Conservation (phyloP, 2,888 invertebrate species). For the Megaustenia siamemsis region DNA sequence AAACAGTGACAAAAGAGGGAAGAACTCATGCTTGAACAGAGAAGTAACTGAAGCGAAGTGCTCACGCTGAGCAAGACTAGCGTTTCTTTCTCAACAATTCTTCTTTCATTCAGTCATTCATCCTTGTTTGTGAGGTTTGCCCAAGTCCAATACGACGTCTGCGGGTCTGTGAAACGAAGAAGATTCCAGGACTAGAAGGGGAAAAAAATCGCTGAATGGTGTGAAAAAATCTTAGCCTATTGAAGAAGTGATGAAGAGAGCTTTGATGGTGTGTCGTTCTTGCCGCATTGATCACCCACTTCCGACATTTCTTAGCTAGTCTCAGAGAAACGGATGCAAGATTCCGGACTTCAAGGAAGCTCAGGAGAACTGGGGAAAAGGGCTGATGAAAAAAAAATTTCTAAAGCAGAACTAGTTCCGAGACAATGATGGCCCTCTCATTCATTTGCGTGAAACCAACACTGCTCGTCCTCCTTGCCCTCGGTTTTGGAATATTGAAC, state of each 20-base stretch:
- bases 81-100: neutral
- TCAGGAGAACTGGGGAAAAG: neutral
- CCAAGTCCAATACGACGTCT: neutral
- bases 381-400: neutral
- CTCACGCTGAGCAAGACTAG: neutral
- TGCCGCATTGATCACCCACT: conserved; percentile 35
- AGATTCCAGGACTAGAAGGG: neutral
- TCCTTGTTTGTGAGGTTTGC: neutral
- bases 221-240: conserved; percentile 3
- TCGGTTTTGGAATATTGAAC: conserved; percentile 14
- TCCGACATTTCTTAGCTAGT: conserved; percentile 22
- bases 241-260: conserved; percentile 17
- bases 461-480: neutral
- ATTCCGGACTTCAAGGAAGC: conserved; percentile 36
- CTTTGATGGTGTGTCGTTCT: conserved; percentile 15
- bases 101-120: conserved; percentile 18
- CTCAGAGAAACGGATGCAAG: conserved; percentile 37
- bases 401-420: conserved; percentile 16
- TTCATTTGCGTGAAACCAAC: conserved; percentile 29
- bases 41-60: neutral
- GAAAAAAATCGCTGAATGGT: neutral
- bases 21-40: conserved; percentile 20
- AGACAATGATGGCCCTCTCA: conserved; percentile 40
- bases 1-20: neutral
- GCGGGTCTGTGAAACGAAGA: neutral